phyloP scores from a whole-genome alignment of 2,113 vertebrate genomes.

The Zosterops pallidus region DNA sequence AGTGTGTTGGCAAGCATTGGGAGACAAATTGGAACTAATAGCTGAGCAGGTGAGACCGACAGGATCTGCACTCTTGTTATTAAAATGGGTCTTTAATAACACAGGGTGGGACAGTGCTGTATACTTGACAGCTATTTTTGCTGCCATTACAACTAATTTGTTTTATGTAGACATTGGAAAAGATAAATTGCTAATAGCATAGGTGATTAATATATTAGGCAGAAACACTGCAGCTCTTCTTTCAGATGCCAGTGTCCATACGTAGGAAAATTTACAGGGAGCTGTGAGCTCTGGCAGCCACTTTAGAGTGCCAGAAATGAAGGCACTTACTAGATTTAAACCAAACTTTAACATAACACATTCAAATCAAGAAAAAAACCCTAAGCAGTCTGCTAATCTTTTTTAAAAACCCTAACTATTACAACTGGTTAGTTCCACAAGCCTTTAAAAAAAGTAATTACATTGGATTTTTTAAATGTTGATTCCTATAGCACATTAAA shows the following conservation, averaged over 20 bases:
- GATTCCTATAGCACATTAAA: neutral
- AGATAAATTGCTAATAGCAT: conserved; percentile 10
- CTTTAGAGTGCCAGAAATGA: neutral
- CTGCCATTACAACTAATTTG: conserved; percentile 8
- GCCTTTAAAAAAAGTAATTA: neutral
- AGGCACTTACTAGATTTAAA: neutral
- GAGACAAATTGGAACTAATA: conserved; percentile 66
- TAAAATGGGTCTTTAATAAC: conserved; percentile 41
- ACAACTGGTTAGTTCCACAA: neutral
- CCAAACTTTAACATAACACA: neutral
- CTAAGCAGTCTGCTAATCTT: neutral
- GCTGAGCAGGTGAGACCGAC: conserved; percentile 59
- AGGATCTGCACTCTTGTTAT: conserved; percentile 8
- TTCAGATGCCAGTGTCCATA: neutral
- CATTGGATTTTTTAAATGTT: neutral
- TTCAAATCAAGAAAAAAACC: neutral
- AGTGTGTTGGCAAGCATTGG: neutral
- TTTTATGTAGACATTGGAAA: neutral
- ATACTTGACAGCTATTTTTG: conserved; percentile 15
- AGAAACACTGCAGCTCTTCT: conserved; percentile 39
- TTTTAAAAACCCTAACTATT: neutral
- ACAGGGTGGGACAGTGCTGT: neutral
- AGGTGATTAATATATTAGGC: neutral
- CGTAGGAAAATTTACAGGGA: neutral
- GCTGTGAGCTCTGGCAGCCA: neutral